Percentiles rank a stretch among this genome's conserved stretches.
Conservation (phyloP, 2,888 invertebrate species). For the Terebella lapidaria region DNA sequence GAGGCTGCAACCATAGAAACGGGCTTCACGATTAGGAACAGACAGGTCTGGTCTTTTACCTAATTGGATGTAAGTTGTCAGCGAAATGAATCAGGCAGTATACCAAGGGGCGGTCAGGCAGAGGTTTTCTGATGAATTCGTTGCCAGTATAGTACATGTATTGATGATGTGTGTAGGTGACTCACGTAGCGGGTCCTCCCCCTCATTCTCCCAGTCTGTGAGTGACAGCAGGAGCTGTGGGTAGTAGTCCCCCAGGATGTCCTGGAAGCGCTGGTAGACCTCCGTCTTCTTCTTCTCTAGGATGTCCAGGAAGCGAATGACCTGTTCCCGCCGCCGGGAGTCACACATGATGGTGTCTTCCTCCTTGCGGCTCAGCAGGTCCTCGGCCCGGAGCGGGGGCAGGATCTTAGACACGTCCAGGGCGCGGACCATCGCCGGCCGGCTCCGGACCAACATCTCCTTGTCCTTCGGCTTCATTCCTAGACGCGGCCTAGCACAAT, state of each 20-base stretch:
- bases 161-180: not conserved
- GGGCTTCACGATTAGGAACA: not conserved
- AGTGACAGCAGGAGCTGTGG: conserved; percentile 16
- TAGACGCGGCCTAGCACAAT: too few relatives aligned
- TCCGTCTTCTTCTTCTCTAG: conserved; percentile 19
- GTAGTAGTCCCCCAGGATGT: conserved; percentile 8
- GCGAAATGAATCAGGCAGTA: too few relatives aligned
- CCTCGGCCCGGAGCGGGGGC: not conserved
- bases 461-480: conserved; percentile 19
- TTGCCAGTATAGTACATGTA: too few relatives aligned
- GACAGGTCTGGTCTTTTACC: too few relatives aligned
- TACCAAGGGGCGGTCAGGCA: too few relatives aligned
- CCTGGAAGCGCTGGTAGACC: conserved; percentile 13
- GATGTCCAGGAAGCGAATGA: conserved; percentile 14
- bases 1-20: not conserved
- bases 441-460: conserved; percentile 11
- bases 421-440: conserved; percentile 10
- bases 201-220: conserved; percentile 6
- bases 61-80: too few relatives aligned
- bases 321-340: conserved; percentile 8
- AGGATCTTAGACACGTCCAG: conserved; percentile 13
- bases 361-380: conserved; percentile 8
- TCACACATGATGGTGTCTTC: conserved; percentile 7
- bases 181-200: not conserved
- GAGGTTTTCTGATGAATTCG: too few relatives aligned